Percentiles rank a stretch among this genome's conserved stretches.
phyloP scores from a whole-genome alignment of 2,113 vertebrate genomes.

The Haplotaxodon microlepis region DNA sequence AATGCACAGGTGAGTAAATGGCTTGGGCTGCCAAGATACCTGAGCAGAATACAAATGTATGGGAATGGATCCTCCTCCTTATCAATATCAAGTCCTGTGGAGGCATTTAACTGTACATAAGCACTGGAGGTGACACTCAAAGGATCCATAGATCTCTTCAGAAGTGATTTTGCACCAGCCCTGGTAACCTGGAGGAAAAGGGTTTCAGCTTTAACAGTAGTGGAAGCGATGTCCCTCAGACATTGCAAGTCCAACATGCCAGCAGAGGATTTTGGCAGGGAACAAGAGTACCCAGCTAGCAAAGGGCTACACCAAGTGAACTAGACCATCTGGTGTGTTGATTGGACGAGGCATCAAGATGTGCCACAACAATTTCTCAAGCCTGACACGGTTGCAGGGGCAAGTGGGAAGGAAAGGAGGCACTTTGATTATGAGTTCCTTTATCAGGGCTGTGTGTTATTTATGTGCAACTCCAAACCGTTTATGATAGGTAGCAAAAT shows the following conservation, averaged over 20 bases:
- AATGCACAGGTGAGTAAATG: not conserved
- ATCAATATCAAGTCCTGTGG: not conserved
- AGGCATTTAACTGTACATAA: not conserved
- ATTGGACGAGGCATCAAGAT: not conserved
- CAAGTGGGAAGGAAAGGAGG: not conserved
- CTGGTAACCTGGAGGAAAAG: not conserved
- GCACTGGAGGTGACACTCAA: not conserved
- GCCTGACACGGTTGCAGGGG: not conserved
- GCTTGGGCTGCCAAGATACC: not conserved
- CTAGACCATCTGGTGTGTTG: not conserved
- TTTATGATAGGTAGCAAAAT: not conserved
- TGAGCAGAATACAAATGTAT: not conserved
- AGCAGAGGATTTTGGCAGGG: not conserved
- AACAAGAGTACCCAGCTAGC: not conserved
- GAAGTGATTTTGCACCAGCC: not conserved
- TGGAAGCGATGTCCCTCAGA: not conserved
- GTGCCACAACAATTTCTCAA: not conserved
- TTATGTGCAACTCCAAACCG: not conserved
- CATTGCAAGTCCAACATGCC: not conserved
- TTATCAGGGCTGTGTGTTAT: not conserved
- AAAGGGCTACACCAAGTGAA: not conserved
- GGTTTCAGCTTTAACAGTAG: not conserved
- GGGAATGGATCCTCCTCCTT: not conserved
- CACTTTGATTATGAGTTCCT: not conserved
- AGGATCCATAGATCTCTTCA: not conserved